Conservation (phyloP, 1,140 invertebrate species). For the Sitophilus oryzae region DNA sequence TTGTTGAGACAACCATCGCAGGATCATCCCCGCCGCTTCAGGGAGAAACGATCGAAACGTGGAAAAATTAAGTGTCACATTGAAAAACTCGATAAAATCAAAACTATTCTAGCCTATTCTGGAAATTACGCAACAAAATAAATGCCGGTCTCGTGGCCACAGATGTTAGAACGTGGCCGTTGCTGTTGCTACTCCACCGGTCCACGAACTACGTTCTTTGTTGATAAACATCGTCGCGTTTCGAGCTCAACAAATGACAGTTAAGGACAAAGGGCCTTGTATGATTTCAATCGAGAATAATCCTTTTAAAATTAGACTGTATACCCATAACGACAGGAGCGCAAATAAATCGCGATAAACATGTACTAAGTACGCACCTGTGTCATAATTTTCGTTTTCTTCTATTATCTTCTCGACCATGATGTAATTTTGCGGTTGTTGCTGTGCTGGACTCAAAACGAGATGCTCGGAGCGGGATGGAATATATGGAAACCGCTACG, state of each 20-base stretch:
- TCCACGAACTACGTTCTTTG: too few relatives aligned
- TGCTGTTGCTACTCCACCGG: neutral
- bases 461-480: constrained; percentile 11
- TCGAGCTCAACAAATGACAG: too few relatives aligned
- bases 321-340: too few relatives aligned
- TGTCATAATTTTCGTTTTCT: constrained; percentile 39
- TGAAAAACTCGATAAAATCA: too few relatives aligned
- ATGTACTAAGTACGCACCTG: constrained; percentile 32
- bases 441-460: too few relatives aligned
- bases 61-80: too few relatives aligned
- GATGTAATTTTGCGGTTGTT: constrained; percentile 22
- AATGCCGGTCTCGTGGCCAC: neutral
- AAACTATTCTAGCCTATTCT: neutral
- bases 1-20: neutral
- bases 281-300: too few relatives aligned
- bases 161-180: neutral
- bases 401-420: constrained; percentile 43
- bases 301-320: too few relatives aligned
- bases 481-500: constrained; percentile 18
- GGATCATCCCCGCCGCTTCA: neutral
- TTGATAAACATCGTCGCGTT: neutral
- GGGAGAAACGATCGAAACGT: too few relatives aligned
- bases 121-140: neutral
- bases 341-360: too few relatives aligned
- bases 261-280: too few relatives aligned